These are phyloP conservation scores for Spodoptera frugiperda DNA, from an alignment of 1,140 invertebrate genomes.

Conservation along the genomic window DNA sequence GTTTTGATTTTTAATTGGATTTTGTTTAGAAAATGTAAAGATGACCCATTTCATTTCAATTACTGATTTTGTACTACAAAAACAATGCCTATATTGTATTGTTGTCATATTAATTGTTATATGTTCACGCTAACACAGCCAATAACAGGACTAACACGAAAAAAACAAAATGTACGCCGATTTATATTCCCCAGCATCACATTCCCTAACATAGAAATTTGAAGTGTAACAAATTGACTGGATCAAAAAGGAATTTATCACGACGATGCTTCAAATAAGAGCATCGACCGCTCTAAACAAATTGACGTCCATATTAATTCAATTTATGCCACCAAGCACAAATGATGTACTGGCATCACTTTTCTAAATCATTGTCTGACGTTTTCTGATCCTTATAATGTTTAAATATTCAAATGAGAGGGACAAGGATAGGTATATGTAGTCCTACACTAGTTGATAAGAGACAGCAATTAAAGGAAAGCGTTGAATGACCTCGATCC, in stretches of 20 bases:
- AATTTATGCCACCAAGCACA: conserved; percentile 62
- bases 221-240: conserved; percentile 32
- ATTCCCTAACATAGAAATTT: conserved; percentile 13
- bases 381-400: conserved; percentile 62
- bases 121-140: too few species aligned
- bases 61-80: too few species aligned
- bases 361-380: conserved; percentile 69
- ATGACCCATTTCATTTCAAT: too few species aligned
- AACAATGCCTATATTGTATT: too few species aligned
- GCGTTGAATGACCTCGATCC: conserved; percentile 76
- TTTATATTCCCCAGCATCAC: conserved; percentile 4
- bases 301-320: conserved; percentile 67
- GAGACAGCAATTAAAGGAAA: conserved; percentile 67
- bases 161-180: too few species aligned
- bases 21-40: too few species aligned
- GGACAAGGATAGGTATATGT: conserved; percentile 57
- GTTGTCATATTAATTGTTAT: too few species aligned
- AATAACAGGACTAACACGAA: too few species aligned
- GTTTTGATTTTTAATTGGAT: too few species aligned
- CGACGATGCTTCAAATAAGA: conserved; percentile 47
- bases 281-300: conserved; percentile 54
- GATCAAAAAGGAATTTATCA: conserved; percentile 38
- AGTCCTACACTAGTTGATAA: conserved; percentile 58
- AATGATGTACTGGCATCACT: conserved; percentile 58
- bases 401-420: conserved; percentile 66